Evolutionary conservation across 2,113 vertebrate species (phyloP), one percentile per base, ranked within the genome.

Genomic region (Rynchops niger): DNA sequence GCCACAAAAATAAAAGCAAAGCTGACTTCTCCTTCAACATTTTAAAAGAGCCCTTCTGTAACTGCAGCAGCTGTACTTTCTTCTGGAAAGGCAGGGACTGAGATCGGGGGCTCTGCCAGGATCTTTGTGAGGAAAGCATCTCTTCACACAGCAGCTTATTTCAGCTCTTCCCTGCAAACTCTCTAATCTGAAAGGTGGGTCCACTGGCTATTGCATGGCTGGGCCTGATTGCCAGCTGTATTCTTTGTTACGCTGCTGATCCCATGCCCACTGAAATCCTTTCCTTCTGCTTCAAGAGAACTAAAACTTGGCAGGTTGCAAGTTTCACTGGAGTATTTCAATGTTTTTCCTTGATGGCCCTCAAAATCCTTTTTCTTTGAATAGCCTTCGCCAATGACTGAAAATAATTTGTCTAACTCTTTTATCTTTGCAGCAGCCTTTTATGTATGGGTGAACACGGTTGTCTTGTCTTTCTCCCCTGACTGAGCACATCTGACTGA

Each of bases 351-450:
- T 78, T 85, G 43, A n/a, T 53, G 56, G 30, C 34, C 20, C 77
- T 82, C 76, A 90, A 81, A 94, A 89, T 58, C 27, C 32, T 53
- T 86, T 84, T 61, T 70, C 32, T 70, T 67, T 53, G 49, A 86
- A 79, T 38, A 91, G 38, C 29, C 32, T 66, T 86, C 67, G 23
- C 38, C 65, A 69, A 11, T 47, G 55, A 56, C 80, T 62, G 53
- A 81, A 88, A 88, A 93, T 71, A 94, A 84, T 65, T 93, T 71
- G 42, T 88, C 63, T 56, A 86, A 63, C 11, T 74, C 38, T 94
- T 94, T 81, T 40, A 90, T 83, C 76, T 84, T 62, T 59, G 27
- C 67, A 90, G 69, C 27, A 84, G 76, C 27, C 43, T 90, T 93
- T 84, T 15, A 87, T 49, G 29, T 69, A 29, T 77, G 58, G 45